Evolutionary conservation across 2,113 vertebrate species (phyloP).

Genomic region (Lampris incognitus): DNA sequence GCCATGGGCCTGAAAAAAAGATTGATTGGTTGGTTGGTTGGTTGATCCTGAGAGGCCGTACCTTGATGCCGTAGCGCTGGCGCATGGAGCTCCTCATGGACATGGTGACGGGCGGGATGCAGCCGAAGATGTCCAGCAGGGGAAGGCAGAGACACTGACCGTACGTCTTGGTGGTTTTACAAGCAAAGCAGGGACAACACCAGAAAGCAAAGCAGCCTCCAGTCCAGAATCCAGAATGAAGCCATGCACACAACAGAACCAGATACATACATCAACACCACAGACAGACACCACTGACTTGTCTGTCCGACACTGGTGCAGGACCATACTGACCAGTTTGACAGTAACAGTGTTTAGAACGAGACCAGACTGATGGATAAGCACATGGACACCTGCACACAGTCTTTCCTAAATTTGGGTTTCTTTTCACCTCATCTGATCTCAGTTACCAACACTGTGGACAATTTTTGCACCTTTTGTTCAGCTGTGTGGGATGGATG

Average conservation of each 20-base stretch:
- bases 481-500: no score
- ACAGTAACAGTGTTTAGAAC: no score
- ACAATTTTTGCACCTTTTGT: no score
- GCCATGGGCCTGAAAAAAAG: no score
- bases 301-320: no score
- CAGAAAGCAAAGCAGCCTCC: constrained; percentile 79
- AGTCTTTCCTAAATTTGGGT: neutral
- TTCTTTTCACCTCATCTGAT: no score
- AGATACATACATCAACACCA: neutral
- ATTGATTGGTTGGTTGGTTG: no score
- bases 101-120: constrained; percentile 56
- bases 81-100: constrained; percentile 79
- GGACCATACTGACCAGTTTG: no score
- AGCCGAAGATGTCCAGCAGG: constrained; percentile 68
- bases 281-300: neutral
- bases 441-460: no score
- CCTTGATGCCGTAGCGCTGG: constrained; percentile 78
- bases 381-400: neutral
- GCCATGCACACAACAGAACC: neutral
- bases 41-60: constrained; percentile 43
- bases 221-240: neutral
- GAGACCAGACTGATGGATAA: neutral
- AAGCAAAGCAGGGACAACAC: constrained; percentile 80
- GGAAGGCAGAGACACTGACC: constrained; percentile 79
- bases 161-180: constrained; percentile 53